Evolutionary conservation across 2,797 vertebrate species (phyloP).

Genomic region (Sebastes iracundus): DNA sequence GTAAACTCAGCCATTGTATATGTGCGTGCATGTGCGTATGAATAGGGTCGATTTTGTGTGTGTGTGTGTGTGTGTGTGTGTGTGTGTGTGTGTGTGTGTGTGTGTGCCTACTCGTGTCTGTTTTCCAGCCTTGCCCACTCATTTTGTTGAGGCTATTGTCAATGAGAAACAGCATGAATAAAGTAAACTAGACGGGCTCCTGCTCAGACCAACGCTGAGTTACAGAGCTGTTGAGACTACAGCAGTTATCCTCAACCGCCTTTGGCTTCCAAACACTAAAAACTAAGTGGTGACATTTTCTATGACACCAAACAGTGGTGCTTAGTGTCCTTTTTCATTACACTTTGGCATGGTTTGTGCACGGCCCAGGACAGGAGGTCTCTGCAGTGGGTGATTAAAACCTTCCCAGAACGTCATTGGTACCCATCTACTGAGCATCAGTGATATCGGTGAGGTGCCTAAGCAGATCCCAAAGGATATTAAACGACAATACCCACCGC

Average conservation of each 20-base stretch:
- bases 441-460: not conserved
- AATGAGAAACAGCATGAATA: slow-evolving; percentile 25
- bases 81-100: not conserved
- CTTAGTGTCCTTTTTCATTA: not conserved
- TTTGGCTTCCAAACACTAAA: slow-evolving; percentile 6
- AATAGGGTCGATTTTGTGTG: not conserved
- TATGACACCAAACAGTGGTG: not conserved
- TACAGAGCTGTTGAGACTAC: slow-evolving; percentile 7
- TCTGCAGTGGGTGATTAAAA: not conserved
- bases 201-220: slow-evolving; percentile 14
- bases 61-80: not conserved
- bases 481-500: not conserved
- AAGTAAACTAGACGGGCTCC: slow-evolving; percentile 5
- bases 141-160: slow-evolving; percentile 39
- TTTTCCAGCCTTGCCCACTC: not conserved
- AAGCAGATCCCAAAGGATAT: not conserved
- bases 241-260: not conserved
- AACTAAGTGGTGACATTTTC: slow-evolving; percentile 13
- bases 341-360: not conserved
- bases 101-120: not conserved
- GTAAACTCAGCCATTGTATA: not conserved
- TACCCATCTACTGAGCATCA: not conserved
- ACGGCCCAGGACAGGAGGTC: not conserved
- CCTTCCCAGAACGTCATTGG: not conserved
- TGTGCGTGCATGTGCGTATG: not conserved